These are phyloP conservation scores for Dynastes hyllus DNA, from an alignment of 2,888 invertebrate genomes.

Conservation along the genomic window DNA sequence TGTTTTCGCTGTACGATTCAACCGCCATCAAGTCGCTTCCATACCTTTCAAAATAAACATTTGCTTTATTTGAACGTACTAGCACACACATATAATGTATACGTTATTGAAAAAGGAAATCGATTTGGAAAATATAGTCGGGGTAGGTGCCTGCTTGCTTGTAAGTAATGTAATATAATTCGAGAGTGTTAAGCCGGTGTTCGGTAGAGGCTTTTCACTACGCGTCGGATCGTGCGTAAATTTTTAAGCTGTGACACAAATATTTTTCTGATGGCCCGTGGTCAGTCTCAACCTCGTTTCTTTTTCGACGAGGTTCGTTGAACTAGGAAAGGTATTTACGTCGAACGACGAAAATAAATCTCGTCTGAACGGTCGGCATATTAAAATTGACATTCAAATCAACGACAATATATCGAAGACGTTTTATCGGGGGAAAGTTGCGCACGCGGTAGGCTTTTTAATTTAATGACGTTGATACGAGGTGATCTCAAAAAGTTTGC, in stretches of 20 bases:
- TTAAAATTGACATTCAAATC: constrained; percentile 5
- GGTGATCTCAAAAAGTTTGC: too few relatives aligned
- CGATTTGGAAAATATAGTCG: background rate
- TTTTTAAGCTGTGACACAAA: constrained; percentile 43
- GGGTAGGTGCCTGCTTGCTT: too few relatives aligned
- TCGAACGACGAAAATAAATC: constrained; percentile 10
- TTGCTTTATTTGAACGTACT: background rate
- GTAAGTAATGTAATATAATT: too few relatives aligned
- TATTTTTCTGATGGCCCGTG: constrained; percentile 49
- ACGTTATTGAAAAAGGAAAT: background rate
- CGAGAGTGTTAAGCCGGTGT: too few relatives aligned
- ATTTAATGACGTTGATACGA: too few relatives aligned
- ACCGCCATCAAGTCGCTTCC: constrained; percentile 95
- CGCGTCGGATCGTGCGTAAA: constrained; percentile 28
- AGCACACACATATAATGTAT: background rate
- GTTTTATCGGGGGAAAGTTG: too few relatives aligned
- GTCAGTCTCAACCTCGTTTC: constrained; percentile 51
- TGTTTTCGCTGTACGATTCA: constrained; percentile 93
- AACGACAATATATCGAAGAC: too few relatives aligned
- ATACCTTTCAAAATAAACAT: constrained; percentile 78
- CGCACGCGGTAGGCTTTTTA: too few relatives aligned
- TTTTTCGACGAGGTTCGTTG: constrained; percentile 41
- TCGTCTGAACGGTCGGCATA: background rate
- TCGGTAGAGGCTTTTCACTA: background rate
- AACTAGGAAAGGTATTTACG: constrained; percentile 23